phyloP scores from a whole-genome alignment of 2,113 vertebrate species.

The Poeciliopsis occidentalis region DNA sequence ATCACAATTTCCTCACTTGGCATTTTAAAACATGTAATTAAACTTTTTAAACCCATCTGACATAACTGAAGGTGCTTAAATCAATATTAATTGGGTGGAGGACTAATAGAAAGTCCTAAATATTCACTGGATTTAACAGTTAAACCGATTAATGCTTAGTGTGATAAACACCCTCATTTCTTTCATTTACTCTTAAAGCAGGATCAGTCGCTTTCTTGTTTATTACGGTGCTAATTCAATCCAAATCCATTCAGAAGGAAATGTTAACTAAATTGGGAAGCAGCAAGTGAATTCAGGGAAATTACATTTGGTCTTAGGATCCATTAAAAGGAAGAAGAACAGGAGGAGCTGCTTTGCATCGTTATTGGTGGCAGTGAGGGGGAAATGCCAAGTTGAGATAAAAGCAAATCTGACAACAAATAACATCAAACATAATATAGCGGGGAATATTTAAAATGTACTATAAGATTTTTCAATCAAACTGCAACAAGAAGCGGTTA shows the following conservation, averaged over 20 bases:
- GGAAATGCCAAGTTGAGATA: slow-evolving; percentile 25
- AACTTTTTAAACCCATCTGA: not conserved
- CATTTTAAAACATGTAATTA: slow-evolving; percentile 11
- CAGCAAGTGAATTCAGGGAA: slow-evolving; percentile 11
- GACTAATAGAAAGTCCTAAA: not conserved
- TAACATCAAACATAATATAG: not conserved
- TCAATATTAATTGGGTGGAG: not conserved
- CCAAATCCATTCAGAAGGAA: not conserved
- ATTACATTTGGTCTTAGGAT: not conserved
- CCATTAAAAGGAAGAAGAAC: not conserved
- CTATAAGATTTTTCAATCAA: not conserved
- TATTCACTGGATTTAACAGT: not conserved
- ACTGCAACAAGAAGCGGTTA: not conserved
- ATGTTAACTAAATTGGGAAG: not conserved
- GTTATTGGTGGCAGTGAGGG: not conserved
- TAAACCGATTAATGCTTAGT: not conserved
- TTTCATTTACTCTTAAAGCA: slow-evolving; percentile 2
- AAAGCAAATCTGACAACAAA: slow-evolving; percentile 19
- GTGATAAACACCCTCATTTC: not conserved
- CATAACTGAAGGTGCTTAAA: not conserved
- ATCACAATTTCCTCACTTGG: not conserved
- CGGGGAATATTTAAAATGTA: not conserved
- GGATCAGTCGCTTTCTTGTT: not conserved
- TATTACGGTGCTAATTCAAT: not conserved
- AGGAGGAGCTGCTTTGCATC: not conserved